phyloP scores from a whole-genome alignment of 2,113 vertebrate genomes.

The Xenopus borealis region DNA sequence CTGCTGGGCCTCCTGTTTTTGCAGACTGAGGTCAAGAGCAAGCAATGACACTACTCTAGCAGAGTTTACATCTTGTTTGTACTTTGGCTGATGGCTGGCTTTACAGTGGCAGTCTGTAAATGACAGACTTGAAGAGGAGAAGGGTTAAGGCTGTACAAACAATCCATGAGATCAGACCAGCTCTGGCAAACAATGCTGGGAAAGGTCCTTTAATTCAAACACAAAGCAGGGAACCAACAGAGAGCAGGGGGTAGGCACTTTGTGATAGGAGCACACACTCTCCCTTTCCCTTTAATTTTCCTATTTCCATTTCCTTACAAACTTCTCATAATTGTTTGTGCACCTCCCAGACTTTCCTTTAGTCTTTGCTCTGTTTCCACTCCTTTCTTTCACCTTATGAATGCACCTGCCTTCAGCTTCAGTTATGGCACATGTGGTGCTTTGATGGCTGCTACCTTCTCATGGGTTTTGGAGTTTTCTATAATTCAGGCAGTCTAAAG shows the following conservation, averaged over 20 bases:
- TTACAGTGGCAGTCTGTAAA: neutral
- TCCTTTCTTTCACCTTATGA: neutral
- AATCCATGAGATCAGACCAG: constrained; percentile 24
- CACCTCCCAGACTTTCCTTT: constrained; percentile 4
- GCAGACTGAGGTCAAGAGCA: too few relatives aligned
- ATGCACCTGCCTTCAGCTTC: neutral
- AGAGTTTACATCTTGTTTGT: too few relatives aligned
- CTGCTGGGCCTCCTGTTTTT: too few relatives aligned
- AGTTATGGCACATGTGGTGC: too few relatives aligned
- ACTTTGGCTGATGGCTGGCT: too few relatives aligned
- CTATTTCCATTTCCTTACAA: constrained; percentile 28
- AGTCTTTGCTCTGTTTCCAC: neutral
- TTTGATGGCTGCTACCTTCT: too few relatives aligned
- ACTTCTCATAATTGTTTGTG: constrained; percentile 36
- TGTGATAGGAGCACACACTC: neutral
- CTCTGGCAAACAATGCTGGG: constrained; percentile 37
- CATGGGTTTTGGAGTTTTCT: too few relatives aligned
- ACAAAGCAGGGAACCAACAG: constrained; percentile 1
- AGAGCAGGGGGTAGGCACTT: constrained; percentile 15
- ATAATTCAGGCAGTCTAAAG: too few relatives aligned
- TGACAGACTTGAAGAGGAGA: neutral
- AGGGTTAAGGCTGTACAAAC: constrained; percentile 25
- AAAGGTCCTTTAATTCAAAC: constrained; percentile 11
- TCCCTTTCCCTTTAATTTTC: constrained; percentile 33
- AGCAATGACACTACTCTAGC: too few relatives aligned